A percentile compares a stretch with the other conserved stretches of the same genome.
These are phyloP conservation scores for Guaruba guarouba DNA, from an alignment of 2,113 vertebrate species.

Conservation along the genomic window DNA sequence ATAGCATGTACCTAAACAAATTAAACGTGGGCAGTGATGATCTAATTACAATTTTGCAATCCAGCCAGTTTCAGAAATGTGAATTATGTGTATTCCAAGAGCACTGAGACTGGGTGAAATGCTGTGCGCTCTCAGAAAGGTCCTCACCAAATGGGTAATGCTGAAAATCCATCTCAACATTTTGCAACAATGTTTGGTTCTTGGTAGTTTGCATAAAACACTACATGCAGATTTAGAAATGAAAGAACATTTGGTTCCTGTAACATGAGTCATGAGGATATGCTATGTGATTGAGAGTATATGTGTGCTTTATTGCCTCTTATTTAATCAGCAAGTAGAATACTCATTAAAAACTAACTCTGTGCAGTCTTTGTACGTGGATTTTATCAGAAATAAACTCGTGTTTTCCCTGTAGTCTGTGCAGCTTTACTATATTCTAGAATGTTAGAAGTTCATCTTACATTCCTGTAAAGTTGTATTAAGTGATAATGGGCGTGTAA, in stretches of 20 bases:
- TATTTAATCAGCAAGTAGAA: conserved; percentile 11
- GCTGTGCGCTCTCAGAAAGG: not conserved
- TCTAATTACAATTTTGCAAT: not conserved
- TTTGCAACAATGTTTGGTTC: conserved; percentile 19
- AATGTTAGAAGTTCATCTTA: not conserved
- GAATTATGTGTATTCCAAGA: not conserved
- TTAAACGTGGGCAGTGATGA: not conserved
- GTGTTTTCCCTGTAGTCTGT: not conserved
- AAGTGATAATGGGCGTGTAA: not conserved
- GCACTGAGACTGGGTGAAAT: not conserved
- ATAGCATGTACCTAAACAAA: not conserved
- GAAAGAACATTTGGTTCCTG: conserved; percentile 41
- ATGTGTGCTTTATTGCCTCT: conserved; percentile 2
- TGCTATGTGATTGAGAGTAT: conserved; percentile 6
- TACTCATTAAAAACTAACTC: not conserved
- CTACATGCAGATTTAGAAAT: not conserved
- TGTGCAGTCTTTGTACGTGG: not conserved
- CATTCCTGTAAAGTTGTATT: not conserved
- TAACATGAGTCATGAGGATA: conserved; percentile 8
- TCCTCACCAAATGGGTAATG: not conserved
- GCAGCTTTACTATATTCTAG: not conserved
- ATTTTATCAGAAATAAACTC: not conserved
- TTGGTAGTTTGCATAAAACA: conserved; percentile 15
- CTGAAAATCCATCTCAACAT: not conserved
- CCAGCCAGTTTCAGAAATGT: not conserved